Percentiles rank a stretch among this genome's conserved stretches.
Conservation (phyloP, 2,113 vertebrate species). For the Podarcis raffonei region DNA sequence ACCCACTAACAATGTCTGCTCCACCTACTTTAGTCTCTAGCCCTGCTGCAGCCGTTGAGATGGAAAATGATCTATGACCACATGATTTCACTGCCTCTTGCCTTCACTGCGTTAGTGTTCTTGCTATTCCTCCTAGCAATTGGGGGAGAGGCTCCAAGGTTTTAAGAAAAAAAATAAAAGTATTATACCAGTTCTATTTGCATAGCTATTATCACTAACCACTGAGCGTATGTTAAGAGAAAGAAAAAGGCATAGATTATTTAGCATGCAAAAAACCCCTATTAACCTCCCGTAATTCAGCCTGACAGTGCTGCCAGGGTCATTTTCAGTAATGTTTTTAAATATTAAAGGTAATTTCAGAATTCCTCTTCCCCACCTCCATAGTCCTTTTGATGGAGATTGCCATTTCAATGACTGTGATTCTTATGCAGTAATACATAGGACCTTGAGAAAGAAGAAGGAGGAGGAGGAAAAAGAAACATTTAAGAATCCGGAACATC, state of each 20-base stretch:
- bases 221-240: neutral
- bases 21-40: no score
- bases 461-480: no score
- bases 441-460: no score
- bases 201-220: neutral
- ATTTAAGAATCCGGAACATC: no score
- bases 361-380: neutral
- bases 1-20: no score
- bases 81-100: neutral
- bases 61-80: no score
- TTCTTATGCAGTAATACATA: no score
- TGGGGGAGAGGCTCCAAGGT: neutral
- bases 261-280: neutral
- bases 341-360: neutral
- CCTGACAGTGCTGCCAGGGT: neutral
- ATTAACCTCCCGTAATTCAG: slow-evolving; percentile 1
- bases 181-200: neutral
- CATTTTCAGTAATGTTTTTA: neutral
- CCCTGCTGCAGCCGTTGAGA: no score
- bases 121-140: neutral
- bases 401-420: neutral
- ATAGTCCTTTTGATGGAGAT: neutral
- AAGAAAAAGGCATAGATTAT: neutral
- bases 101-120: neutral
- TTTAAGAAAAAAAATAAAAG: neutral